phyloP scores from a whole-genome alignment of 2,113 vertebrate species.

The Antigone vipio region DNA sequence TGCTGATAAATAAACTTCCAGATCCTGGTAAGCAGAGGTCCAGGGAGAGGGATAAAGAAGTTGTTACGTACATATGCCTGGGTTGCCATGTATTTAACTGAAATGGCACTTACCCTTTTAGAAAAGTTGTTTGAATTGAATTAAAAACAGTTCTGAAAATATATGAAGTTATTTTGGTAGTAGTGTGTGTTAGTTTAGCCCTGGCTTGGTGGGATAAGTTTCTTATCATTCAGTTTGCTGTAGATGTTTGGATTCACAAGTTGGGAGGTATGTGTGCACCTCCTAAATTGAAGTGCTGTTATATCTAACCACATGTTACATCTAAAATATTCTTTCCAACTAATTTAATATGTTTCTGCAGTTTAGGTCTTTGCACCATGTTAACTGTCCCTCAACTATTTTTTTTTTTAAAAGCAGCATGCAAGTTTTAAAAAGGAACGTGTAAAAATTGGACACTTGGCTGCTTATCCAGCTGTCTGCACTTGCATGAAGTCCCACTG shows the following conservation, averaged over 20 bases:
- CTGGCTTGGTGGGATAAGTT: neutral
- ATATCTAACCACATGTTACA: too few species aligned
- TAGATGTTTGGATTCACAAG: neutral
- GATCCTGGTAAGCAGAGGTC: slow-evolving; percentile 53
- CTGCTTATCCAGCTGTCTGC: neutral
- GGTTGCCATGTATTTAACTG: neutral
- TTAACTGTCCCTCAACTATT: neutral
- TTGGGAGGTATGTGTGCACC: accelerated
- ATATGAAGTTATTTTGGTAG: neutral
- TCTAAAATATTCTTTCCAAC: neutral
- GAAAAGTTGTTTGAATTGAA: neutral
- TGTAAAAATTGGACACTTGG: neutral
- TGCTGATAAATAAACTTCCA: slow-evolving; percentile 88
- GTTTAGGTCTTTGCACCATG: neutral
- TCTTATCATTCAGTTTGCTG: neutral
- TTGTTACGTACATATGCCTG: neutral
- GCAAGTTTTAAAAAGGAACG: neutral
- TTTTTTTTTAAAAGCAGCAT: neutral
- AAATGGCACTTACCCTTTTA: neutral
- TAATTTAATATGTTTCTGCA: neutral
- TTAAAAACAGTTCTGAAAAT: neutral
- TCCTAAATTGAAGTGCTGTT: neutral
- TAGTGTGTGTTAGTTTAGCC: neutral
- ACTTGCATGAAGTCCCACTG: neutral
- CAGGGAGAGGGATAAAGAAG: neutral